phyloP scores from a whole-genome alignment of 1,140 invertebrate genomes.

The Lysiphlebus fabarum region DNA sequence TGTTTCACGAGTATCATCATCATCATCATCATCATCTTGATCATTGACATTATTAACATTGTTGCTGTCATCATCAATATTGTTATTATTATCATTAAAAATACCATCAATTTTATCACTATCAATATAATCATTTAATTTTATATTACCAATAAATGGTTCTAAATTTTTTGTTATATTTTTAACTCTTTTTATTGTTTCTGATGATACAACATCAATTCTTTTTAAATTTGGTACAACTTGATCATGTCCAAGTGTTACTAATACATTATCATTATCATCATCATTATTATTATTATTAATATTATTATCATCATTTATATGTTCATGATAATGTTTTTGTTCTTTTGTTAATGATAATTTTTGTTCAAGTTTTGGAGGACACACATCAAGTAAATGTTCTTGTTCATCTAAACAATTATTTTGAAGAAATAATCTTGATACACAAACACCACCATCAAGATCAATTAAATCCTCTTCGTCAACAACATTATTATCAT shows the following conservation, averaged over 20 bases:
- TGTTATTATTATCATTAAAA: slow-evolving; percentile 6
- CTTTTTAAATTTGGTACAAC: slow-evolving; percentile 45
- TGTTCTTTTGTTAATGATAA: slow-evolving; percentile 41
- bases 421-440: slow-evolving; percentile 28
- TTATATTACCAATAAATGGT: slow-evolving; percentile 38
- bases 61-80: not conserved
- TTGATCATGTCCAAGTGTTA: slow-evolving; percentile 50
- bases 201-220: slow-evolving; percentile 51
- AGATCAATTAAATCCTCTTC: slow-evolving; percentile 51
- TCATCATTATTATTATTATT: too few relatives aligned
- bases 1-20: slow-evolving; percentile 21
- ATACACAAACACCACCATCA: slow-evolving; percentile 39
- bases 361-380: slow-evolving; percentile 48
- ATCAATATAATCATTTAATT: slow-evolving; percentile 10
- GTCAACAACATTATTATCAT: slow-evolving; percentile 25
- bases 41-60: not conserved
- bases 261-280: slow-evolving; percentile 39
- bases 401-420: slow-evolving; percentile 45
- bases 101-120: not conserved
- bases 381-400: slow-evolving; percentile 49
- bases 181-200: slow-evolving; percentile 49
- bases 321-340: slow-evolving; percentile 26
- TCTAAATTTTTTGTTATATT: slow-evolving; percentile 51
- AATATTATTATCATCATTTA: too few relatives aligned
- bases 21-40: not conserved